These are phyloP conservation scores for Polydrusus pterygomalis DNA, from an alignment of 2,888 invertebrate genomes.

Conservation along the genomic window DNA sequence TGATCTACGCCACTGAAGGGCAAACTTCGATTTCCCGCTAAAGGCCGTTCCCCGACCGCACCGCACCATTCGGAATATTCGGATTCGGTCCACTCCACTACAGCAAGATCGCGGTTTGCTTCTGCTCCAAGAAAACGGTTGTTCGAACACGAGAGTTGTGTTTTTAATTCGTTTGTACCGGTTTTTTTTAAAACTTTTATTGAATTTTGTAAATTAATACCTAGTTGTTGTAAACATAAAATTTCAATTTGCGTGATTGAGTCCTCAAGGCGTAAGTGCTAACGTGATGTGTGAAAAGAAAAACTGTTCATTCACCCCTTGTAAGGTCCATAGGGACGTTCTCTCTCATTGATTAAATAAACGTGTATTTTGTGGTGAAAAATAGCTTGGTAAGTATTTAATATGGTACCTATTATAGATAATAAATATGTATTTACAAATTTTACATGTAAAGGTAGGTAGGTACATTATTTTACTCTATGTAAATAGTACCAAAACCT, in stretches of 20 bases:
- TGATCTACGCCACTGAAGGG: conserved; percentile 38
- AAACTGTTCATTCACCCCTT: conserved; percentile 24
- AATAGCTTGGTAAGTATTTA: conserved; percentile 11
- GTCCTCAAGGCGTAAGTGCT: background rate
- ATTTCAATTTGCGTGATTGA: background rate
- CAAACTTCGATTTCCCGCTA: conserved; percentile 49
- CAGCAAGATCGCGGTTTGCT: background rate
- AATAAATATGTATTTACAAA: background rate
- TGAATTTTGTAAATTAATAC: background rate
- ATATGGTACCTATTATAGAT: too few species aligned
- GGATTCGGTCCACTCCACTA: background rate
- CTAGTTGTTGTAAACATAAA: background rate
- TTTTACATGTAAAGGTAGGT: too few species aligned
- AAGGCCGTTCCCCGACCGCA: conserved; percentile 44
- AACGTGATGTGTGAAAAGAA: conserved; percentile 17
- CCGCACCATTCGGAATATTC: background rate
- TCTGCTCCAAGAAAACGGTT: conserved; percentile 7
- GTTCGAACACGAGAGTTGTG: background rate
- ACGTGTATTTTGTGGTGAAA: conserved; percentile 11
- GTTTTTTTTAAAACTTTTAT: conserved; percentile 14
- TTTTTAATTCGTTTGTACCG: conserved; percentile 10
- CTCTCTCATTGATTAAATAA: conserved; percentile 33
- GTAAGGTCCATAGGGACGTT: conserved; percentile 19
- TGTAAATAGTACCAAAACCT: too few species aligned
- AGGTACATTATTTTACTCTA: too few species aligned